Evolutionary conservation across 2,888 invertebrate species (phyloP).

Genomic region (Acleris emargana): DNA sequence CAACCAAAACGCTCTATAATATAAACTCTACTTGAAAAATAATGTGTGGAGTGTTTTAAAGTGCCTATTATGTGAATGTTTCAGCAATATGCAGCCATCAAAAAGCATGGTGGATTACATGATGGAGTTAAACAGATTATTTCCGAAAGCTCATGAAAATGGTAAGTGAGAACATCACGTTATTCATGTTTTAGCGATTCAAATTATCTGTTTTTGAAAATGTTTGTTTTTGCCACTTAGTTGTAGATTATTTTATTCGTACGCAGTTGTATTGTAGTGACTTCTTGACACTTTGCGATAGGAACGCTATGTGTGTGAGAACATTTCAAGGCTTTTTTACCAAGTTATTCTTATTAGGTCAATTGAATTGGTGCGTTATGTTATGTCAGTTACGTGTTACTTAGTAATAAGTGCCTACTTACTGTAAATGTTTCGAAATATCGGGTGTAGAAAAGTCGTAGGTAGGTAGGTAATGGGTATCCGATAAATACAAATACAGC

Average conservation of each 20-base stretch:
- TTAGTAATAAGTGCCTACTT: too few relatives aligned
- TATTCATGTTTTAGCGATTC: not conserved
- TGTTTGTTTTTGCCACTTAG: not conserved
- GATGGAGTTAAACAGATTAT: slow-evolving; percentile 60
- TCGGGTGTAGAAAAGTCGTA: too few relatives aligned
- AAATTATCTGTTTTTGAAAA: not conserved
- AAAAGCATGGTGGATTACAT: slow-evolving; percentile 58
- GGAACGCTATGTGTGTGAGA: too few relatives aligned
- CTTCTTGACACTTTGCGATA: too few relatives aligned
- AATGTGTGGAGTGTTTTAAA: slow-evolving; percentile 38
- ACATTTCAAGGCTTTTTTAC: too few relatives aligned
- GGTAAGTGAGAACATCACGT: slow-evolving; percentile 51
- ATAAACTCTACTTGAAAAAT: not conserved
- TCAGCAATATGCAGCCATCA: slow-evolving; percentile 59
- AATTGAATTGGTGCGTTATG: not conserved
- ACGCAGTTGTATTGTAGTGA: too few relatives aligned
- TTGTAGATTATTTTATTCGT: too few relatives aligned
- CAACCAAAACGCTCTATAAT: not conserved
- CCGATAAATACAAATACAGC: too few relatives aligned
- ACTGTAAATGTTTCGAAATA: too few relatives aligned
- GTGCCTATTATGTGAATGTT: slow-evolving; percentile 45
- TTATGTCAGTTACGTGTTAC: too few relatives aligned
- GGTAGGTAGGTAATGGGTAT: too few relatives aligned
- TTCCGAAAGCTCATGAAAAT: slow-evolving; percentile 53
- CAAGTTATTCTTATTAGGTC: not conserved